A percentile compares a stretch with the other conserved stretches of the same genome.
These are phyloP conservation scores for Odontomachus brunneus DNA, from an alignment of 1,140 invertebrate species.

Conservation along the genomic window DNA sequence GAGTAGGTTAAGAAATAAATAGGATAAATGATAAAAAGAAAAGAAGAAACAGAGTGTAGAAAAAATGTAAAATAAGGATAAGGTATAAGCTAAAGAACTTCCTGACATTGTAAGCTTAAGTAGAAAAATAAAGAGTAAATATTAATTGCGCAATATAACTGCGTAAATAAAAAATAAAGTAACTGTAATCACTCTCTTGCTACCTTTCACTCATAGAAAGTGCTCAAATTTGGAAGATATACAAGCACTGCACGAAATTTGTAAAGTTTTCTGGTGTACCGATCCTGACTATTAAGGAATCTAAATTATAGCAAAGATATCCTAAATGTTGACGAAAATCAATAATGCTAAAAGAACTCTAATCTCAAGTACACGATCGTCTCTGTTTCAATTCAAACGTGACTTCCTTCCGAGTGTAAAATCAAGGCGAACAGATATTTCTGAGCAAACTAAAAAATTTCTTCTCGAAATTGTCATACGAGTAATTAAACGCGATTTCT, in stretches of 20 bases:
- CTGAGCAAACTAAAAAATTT: background rate
- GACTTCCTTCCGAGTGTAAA: background rate
- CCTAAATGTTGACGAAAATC: constrained; percentile 15
- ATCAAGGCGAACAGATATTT: background rate
- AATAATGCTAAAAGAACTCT: constrained; percentile 12
- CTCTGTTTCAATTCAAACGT: background rate
- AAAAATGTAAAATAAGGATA: too few relatives aligned
- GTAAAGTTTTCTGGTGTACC: background rate
- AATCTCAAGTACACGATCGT: constrained; percentile 12
- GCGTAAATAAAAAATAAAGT: constrained; percentile 43
- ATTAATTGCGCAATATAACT: background rate
- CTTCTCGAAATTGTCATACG: background rate
- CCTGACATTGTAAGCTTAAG: too few relatives aligned
- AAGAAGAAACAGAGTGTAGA: too few relatives aligned
- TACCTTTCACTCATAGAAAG: constrained; percentile 40
- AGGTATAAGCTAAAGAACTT: too few relatives aligned
- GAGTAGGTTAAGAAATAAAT: too few relatives aligned
- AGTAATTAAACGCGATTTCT: background rate
- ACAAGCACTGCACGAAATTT: constrained; percentile 30
- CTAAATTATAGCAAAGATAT: constrained; percentile 11
- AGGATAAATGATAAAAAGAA: too few relatives aligned
- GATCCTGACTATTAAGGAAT: constrained; percentile 18
- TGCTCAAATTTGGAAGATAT: too few relatives aligned
- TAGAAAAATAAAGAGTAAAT: too few relatives aligned
- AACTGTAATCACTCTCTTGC: background rate